phyloP scores from a whole-genome alignment of 2,888 invertebrate genomes.

The Thymelicus acteon region DNA sequence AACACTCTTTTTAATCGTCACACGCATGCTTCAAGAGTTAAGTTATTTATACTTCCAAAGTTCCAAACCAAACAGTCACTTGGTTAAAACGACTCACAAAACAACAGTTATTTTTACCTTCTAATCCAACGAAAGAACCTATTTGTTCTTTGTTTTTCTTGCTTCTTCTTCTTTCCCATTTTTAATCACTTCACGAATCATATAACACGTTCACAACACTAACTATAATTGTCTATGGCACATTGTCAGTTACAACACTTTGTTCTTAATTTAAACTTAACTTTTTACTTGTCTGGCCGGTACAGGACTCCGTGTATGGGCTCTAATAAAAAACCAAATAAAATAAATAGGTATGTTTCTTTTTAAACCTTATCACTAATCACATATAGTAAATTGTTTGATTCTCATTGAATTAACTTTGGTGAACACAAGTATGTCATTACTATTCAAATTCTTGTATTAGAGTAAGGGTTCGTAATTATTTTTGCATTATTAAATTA shows the following conservation, averaged over 20 bases:
- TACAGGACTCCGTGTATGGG: constrained; percentile 70
- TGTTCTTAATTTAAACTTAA: constrained; percentile 55
- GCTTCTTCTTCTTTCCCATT: constrained; percentile 82
- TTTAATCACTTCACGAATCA: constrained; percentile 52
- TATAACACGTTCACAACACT: constrained; percentile 51
- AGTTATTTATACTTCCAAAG: constrained; percentile 11
- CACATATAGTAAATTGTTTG: neutral
- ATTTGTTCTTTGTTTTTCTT: constrained; percentile 69
- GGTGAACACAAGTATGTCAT: no score
- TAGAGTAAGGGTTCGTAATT: neutral
- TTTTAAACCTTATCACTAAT: constrained; percentile 7
- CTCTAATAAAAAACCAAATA: constrained; percentile 54
- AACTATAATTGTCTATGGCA: constrained; percentile 55
- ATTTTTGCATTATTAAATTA: neutral
- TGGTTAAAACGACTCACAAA: constrained; percentile 17
- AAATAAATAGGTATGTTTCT: constrained; percentile 12
- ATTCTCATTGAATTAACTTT: neutral
- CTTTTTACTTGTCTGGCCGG: constrained; percentile 57
- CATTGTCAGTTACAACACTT: constrained; percentile 49
- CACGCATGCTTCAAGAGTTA: constrained; percentile 20
- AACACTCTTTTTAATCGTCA: constrained; percentile 6
- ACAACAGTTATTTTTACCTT: constrained; percentile 60
- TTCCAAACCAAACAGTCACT: constrained; percentile 17
- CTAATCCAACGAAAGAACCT: constrained; percentile 80
- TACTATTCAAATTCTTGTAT: no score